Base-by-base conservation (phyloP, 2,797 vertebrate genomes). In the Eurystomus glaucurus region DNA sequence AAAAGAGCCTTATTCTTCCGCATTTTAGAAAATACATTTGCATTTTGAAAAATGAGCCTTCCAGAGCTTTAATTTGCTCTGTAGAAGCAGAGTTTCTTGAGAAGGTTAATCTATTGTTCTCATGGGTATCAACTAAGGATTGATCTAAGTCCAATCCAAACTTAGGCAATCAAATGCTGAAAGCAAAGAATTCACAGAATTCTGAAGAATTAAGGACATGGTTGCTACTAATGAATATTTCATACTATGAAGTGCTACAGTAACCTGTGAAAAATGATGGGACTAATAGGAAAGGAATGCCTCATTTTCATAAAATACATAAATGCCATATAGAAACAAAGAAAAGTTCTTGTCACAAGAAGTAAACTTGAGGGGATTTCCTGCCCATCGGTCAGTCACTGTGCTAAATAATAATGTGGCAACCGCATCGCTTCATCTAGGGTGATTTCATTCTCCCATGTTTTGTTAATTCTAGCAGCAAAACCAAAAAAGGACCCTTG, bases 161-260 rank as follows among this genome's bases (percentile, higher is more conserved):
- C 35, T 77, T 91, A 80, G 28, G 41, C 10, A 95, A 92, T 77
- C 71, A 83, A 92, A 85, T 76, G 35, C 75, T 85, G 82, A 89
- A 88, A 89, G 18, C 51, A 52, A 72, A 79, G 58, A 77, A 58
- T 85, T 92, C 72, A 48, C 51, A 57, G 55, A 33, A 25, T 43
- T 43, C 18, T 60, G 31, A 87, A 83, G 69, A 94, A 62, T 57
- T n/a, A 89, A 79, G 51, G 61, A 82, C 20, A 72, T 80, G 4
- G 18, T 48, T 85, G 51, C 14, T 77, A 62, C 41, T 85, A 46
- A 31, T n/a, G 43, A 94, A 17, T 50, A 54, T 37, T 75, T 78
- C 39, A 51, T 10, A 33, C 20, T 8, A 15, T 26, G 48, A 95
- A 66, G 28, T 1, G 3, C n/a, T 79, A 48, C 25, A 54, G 21